Conservation (phyloP, 2,888 invertebrate species). For the Pandemis heparana region DNA sequence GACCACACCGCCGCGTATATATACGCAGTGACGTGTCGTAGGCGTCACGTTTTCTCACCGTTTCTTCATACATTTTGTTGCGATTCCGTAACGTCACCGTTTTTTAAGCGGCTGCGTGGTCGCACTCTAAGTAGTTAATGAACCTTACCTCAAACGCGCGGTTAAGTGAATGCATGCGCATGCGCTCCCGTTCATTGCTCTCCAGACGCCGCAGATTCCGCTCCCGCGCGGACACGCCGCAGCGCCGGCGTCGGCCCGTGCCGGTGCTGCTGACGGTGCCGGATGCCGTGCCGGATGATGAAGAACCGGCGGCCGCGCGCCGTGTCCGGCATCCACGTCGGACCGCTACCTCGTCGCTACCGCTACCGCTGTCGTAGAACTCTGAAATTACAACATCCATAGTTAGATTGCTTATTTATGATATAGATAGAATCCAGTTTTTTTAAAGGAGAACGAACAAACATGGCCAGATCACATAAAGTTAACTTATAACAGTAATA, state of each 20-base stretch:
- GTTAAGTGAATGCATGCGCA: constrained; percentile 97
- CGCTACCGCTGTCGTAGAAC: constrained; percentile 76
- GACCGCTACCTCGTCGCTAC: constrained; percentile 68
- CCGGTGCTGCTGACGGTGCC: constrained; percentile 59
- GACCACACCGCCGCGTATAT: too few species aligned
- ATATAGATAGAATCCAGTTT: neutral
- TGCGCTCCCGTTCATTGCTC: constrained; percentile 95
- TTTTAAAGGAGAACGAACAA: too few species aligned
- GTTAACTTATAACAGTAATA: too few species aligned
- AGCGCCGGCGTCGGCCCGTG: constrained; percentile 88
- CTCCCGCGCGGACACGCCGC: constrained; percentile 93
- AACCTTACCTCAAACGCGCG: constrained; percentile 93
- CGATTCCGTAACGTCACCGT: too few species aligned
- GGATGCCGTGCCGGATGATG: constrained; percentile 66
- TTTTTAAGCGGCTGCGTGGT: too few species aligned
- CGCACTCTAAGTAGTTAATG: constrained; percentile 29
- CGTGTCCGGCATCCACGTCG: constrained; percentile 65
- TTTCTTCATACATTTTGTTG: too few species aligned
- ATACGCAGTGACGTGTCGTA: too few species aligned
- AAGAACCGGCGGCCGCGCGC: constrained; percentile 61
- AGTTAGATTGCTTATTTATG: neutral
- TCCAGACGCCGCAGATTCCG: constrained; percentile 94
- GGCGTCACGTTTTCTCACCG: too few species aligned
- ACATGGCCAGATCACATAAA: too few species aligned
- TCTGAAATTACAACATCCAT: constrained; percentile 60